phyloP scores from a whole-genome alignment of 2,797 vertebrate species.

The Simalia tracyae region DNA sequence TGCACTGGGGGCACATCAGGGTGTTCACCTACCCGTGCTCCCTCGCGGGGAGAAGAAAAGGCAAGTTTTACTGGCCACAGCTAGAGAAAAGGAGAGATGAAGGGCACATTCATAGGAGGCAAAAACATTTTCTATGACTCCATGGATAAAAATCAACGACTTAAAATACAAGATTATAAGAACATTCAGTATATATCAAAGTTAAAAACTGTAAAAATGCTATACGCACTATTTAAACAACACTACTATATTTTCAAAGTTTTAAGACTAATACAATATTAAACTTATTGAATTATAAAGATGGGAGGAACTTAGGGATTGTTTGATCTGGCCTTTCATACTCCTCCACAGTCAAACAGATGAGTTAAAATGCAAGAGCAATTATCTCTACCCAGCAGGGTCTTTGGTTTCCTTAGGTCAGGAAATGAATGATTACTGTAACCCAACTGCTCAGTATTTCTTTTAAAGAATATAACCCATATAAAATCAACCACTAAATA shows the following conservation, averaged over 20 bases:
- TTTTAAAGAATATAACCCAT: background rate
- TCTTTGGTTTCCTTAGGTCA: background rate
- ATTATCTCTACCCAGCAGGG: background rate
- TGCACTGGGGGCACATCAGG: constrained; percentile 40
- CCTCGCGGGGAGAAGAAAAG: constrained; percentile 93
- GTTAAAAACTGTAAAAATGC: background rate
- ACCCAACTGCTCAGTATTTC: background rate
- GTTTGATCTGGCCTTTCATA: background rate
- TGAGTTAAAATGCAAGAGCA: background rate
- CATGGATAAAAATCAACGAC: background rate
- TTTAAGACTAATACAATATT: background rate
- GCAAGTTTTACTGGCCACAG: constrained; percentile 94
- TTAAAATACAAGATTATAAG: background rate
- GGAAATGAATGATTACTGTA: background rate
- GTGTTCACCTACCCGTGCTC: constrained; percentile 91
- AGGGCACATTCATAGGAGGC: constrained; percentile 55
- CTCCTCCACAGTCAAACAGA: background rate
- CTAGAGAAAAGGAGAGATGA: constrained; percentile 74
- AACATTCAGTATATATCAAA: background rate
- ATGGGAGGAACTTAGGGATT: background rate
- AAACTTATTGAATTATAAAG: background rate
- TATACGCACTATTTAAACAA: background rate
- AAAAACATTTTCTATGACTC: background rate
- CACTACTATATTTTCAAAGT: background rate
- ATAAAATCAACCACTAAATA: background rate